Percentiles rank a stretch among this genome's conserved stretches.
Conservation (phyloP, 2,797 vertebrate genomes). For the Anisognathus igniventris region DNA sequence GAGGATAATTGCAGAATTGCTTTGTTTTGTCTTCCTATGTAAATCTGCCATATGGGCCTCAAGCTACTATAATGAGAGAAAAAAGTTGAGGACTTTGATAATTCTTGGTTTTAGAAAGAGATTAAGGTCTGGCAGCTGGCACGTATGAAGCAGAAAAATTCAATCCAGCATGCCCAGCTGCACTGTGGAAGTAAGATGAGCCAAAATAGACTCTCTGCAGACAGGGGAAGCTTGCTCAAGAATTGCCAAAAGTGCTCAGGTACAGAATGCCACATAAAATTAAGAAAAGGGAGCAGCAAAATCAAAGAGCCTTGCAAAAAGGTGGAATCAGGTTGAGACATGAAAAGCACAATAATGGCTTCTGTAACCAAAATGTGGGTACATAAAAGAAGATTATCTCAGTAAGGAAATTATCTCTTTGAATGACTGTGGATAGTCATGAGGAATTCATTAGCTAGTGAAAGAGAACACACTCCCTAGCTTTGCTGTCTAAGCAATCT, state of each 20-base stretch:
- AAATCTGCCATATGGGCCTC: conserved; percentile 63
- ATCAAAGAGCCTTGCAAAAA: conserved; percentile 4
- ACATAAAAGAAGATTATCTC: conserved; percentile 11
- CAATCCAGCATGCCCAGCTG: conserved; percentile 56
- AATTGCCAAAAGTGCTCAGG: conserved; percentile 30
- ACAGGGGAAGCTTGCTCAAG: neutral
- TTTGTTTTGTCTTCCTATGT: conserved; percentile 61
- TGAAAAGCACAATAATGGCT: neutral
- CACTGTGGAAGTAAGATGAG: conserved; percentile 33
- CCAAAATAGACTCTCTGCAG: conserved; percentile 25
- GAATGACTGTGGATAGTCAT: neutral
- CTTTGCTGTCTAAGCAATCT: conserved; percentile 3
- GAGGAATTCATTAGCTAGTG: neutral
- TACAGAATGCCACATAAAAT: conserved; percentile 22
- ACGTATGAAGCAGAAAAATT: conserved; percentile 37
- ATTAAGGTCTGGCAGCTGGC: conserved; percentile 62
- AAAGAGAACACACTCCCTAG: neutral
- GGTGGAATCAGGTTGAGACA: neutral
- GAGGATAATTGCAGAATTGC: conserved; percentile 43
- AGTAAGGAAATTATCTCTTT: neutral
- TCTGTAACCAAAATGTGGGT: neutral
- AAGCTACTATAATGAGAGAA: conserved; percentile 33
- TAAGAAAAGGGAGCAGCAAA: neutral
- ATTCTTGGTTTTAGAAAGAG: conserved; percentile 55
- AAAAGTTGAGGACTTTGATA: conserved; percentile 52